These are phyloP conservation scores for Yponomeuta plumbellus DNA, from an alignment of 2,888 invertebrate genomes.

Conservation along the genomic window DNA sequence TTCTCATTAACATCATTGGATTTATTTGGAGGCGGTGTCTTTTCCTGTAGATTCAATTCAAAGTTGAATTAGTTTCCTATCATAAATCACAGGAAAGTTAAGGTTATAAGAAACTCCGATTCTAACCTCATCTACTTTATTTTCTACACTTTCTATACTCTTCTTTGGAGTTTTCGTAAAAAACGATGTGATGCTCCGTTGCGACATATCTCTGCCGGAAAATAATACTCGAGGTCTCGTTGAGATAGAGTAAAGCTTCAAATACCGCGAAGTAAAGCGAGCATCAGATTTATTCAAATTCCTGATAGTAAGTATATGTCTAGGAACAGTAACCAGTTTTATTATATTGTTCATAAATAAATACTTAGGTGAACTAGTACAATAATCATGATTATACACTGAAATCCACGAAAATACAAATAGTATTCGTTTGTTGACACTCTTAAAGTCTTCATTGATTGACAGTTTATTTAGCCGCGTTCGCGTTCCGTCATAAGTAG, in stretches of 20 bases:
- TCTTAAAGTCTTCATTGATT: too few species aligned
- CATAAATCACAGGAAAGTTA: neutral
- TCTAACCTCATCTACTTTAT: neutral
- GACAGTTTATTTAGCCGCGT: too few species aligned
- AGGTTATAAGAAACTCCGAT: neutral
- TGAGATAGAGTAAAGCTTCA: neutral
- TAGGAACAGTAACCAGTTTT: neutral
- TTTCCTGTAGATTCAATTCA: neutral
- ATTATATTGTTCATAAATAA: constrained; percentile 2
- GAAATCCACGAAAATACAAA: too few species aligned
- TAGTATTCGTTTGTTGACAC: too few species aligned
- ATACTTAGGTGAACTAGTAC: neutral
- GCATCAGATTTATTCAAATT: neutral
- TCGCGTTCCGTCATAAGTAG: too few species aligned
- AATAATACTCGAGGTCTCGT: neutral
- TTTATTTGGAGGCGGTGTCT: neutral
- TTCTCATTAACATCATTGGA: neutral
- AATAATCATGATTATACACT: neutral
- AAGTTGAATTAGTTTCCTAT: neutral
- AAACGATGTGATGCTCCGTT: constrained; percentile 66
- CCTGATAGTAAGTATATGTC: constrained; percentile 15
- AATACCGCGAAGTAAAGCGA: neutral
- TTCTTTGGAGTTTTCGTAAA: constrained; percentile 59
- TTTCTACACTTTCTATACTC: constrained; percentile 24
- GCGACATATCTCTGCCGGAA: constrained; percentile 47